A percentile compares a stretch with the other conserved stretches of the same genome.
Evolutionary conservation across 1,140 invertebrate species (phyloP).

Genomic region (Bombus balteatus): DNA sequence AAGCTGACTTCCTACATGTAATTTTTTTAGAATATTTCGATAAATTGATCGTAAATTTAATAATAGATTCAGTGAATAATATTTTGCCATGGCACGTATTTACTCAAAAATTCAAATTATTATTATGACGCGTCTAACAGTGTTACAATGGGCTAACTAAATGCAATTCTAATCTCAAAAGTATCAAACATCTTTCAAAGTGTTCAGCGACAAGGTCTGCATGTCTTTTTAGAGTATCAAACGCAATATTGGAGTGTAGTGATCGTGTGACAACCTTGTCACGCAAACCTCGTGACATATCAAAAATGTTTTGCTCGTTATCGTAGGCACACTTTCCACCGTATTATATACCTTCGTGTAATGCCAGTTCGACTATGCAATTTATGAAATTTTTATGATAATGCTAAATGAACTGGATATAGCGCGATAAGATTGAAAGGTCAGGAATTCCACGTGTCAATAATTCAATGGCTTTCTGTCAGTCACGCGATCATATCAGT

Average conservation of each 20-base stretch:
- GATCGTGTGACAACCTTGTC: neutral
- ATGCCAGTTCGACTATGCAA: too few relatives aligned
- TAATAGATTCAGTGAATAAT: neutral
- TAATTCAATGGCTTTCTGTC: neutral
- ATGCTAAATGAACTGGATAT: neutral
- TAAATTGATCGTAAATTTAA: neutral
- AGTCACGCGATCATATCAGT: neutral
- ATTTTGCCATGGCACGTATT: neutral
- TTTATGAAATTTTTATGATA: neutral
- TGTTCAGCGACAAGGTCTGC: too few relatives aligned
- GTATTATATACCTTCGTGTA: neutral
- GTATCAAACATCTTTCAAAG: neutral
- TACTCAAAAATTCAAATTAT: neutral
- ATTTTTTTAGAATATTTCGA: too few relatives aligned
- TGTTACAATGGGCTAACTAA: neutral
- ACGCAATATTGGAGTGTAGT: neutral
- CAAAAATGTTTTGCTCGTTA: neutral
- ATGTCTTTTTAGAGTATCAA: neutral
- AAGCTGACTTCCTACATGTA: too few relatives aligned
- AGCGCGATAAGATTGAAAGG: neutral
- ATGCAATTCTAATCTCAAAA: neutral
- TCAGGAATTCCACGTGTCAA: neutral
- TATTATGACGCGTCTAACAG: neutral
- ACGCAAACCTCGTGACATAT: conserved; percentile 1
- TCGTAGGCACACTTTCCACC: neutral